Evolutionary conservation across 2,888 invertebrate species (phyloP).

Genomic region (Emmelina monodactyla): DNA sequence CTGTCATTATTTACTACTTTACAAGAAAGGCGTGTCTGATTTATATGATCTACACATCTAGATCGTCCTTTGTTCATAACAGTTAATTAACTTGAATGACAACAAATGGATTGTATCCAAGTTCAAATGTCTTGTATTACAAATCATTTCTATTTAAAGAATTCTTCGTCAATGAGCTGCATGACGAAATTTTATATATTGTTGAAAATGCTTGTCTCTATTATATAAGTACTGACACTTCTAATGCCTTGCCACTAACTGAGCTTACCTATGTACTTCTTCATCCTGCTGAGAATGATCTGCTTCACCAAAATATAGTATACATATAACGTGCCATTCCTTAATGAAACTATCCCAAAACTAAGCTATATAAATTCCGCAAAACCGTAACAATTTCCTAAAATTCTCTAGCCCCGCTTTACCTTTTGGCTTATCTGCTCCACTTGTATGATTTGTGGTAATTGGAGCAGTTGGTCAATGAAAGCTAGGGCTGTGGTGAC

Average conservation of each 20-base stretch:
- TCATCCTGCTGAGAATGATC: constrained; percentile 63
- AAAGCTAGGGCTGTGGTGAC: constrained; percentile 59
- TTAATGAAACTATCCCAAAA: too few species aligned
- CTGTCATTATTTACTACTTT: constrained; percentile 26
- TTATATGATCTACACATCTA: constrained; percentile 17
- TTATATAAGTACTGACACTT: constrained; percentile 47
- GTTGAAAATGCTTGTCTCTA: constrained; percentile 46
- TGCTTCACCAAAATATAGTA: constrained; percentile 56
- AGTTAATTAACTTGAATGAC: constrained; percentile 17
- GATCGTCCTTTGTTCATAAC: constrained; percentile 10
- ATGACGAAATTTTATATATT: constrained; percentile 17
- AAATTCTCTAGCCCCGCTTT: too few species aligned
- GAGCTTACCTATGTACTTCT: constrained; percentile 54
- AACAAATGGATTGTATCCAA: constrained; percentile 18
- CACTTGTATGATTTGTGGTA: constrained; percentile 45
- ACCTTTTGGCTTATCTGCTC: constrained; percentile 54
- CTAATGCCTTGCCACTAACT: constrained; percentile 64
- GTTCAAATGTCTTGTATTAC: not conserved
- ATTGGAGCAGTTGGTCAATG: constrained; percentile 54
- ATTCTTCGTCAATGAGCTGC: constrained; percentile 11
- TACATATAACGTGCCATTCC: not conserved
- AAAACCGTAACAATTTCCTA: too few species aligned
- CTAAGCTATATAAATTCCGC: too few species aligned
- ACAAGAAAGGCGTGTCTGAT: constrained; percentile 20
- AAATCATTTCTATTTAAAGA: too few species aligned